Conservation (phyloP, 23 tunicate genomes). For the Aplidium turbinatum region DNA sequence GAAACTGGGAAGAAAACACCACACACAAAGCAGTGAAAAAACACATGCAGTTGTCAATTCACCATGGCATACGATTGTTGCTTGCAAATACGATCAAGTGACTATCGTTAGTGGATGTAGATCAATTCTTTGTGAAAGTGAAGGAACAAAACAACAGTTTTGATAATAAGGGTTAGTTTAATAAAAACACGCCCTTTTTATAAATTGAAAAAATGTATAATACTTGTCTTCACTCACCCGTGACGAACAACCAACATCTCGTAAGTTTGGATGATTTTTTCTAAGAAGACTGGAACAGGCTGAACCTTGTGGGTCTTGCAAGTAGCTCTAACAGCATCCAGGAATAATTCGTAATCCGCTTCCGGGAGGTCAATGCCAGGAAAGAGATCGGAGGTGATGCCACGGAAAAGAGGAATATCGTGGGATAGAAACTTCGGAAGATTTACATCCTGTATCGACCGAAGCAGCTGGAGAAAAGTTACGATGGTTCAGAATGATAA, state of each 20-base stretch:
- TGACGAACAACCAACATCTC: conserved; percentile 99
- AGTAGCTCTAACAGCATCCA: conserved; percentile 57
- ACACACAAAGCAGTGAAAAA: no score
- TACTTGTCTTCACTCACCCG: conserved; percentile 92
- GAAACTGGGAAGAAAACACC: no score
- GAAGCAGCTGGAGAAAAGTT: conserved; percentile 90
- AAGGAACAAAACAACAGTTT: not conserved
- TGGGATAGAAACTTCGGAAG: conserved; percentile 96
- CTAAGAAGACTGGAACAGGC: conserved; percentile 91
- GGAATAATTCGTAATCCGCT: conserved; percentile 90
- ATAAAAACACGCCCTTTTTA: no score
- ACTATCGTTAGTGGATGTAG: no score
- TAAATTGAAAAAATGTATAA: not conserved
- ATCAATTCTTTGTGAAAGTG: no score
- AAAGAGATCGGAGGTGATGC: conserved; percentile 96
- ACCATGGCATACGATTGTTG: no score
- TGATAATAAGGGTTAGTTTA: no score
- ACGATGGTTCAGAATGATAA: no score
- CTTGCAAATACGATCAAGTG: no score
- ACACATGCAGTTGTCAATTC: no score
- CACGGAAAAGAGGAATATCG: conserved; percentile 96
- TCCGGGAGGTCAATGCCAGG: conserved; percentile 96
- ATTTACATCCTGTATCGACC: conserved; percentile 96
- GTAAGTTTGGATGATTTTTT: conserved; percentile 96
- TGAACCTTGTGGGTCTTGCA: conserved; percentile 73